Evolutionary conservation across 2,888 invertebrate species (phyloP), one percentile per base, ranked within the genome.

Genomic region (Nesidiocoris tenuis): DNA sequence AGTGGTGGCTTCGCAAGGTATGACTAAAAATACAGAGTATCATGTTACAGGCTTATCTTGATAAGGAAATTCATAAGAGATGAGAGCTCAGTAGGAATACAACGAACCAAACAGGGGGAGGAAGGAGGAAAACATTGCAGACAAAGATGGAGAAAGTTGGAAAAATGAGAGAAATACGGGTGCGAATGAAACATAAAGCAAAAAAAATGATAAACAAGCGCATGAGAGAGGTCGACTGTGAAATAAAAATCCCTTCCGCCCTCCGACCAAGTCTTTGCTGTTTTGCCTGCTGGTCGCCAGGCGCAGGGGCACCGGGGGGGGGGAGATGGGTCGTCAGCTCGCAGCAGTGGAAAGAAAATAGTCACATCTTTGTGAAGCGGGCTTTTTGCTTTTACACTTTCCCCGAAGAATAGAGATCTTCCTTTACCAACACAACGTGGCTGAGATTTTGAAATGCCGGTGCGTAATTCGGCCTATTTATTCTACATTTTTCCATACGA

Each of bases 31-130:
- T 67, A 55, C 55, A 67, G 16, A 19, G 21, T 19, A 55, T 54
- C 67, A 67, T 55, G 67, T 56, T 67, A 55, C 55, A 67, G 55
- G 67, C 55, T 67, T 67, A 56, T 67, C 56, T 67, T 67, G 67
- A 67, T 67, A 67, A 67, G 67, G 67, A 56, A 67, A 55, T 67
- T 67, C 67, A 67, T 67, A 66, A 66, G 67, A 67, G 67, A 67
- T 67, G 56, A 67, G 67, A 55, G 23, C 55, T 5, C 19, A 22
- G 39, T 3, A 39, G 39, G 12, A 12, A 39, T 3, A 39, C 39
- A 39, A 39, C 39, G 39, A 39, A 39, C 3, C 39, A 3, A 39
- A 39, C 39, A 12, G 12, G 39, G 39, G 5, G 12, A 39, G 12
- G 39, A 39, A 39, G 12, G 39, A n/a, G n/a, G n/a, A n/a, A n/a